These are phyloP conservation scores for Mythimna pallens DNA, from an alignment of 2,888 invertebrate genomes.

Conservation along the genomic window DNA sequence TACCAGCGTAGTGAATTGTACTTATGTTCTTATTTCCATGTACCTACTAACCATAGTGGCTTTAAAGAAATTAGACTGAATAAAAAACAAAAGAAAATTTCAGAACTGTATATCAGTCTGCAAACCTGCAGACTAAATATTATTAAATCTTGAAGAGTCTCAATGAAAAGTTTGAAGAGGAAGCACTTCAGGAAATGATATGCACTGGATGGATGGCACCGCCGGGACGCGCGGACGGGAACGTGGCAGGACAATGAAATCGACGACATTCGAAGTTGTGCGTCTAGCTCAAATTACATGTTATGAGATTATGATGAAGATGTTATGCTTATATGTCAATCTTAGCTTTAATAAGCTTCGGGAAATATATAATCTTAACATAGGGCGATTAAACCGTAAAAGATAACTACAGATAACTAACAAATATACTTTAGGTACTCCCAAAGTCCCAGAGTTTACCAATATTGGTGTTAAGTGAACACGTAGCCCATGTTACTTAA, in stretches of 20 bases:
- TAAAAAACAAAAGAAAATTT: background rate
- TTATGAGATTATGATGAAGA: background rate
- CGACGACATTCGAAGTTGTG: conserved; percentile 7
- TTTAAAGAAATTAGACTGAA: background rate
- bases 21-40: background rate
- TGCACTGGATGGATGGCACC: conserved; percentile 1
- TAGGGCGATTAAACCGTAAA: too few relatives aligned
- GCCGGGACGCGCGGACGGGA: background rate
- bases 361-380: background rate
- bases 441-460: background rate
- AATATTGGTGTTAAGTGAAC: too few relatives aligned
- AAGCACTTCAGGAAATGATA: conserved; percentile 12
- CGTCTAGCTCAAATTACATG: background rate
- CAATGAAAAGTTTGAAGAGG: background rate
- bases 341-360: background rate
- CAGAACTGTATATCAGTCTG: background rate
- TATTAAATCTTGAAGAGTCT: background rate
- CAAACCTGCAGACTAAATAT: background rate
- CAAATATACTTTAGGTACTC: background rate
- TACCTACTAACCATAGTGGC: too few relatives aligned
- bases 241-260: conserved; percentile 11
- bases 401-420: too few relatives aligned
- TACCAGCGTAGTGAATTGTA: too few relatives aligned
- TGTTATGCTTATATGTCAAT: background rate
- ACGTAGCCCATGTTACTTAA: too few relatives aligned